phyloP scores from a whole-genome alignment of 2,113 vertebrate genomes.

The Cheilinus undulatus region DNA sequence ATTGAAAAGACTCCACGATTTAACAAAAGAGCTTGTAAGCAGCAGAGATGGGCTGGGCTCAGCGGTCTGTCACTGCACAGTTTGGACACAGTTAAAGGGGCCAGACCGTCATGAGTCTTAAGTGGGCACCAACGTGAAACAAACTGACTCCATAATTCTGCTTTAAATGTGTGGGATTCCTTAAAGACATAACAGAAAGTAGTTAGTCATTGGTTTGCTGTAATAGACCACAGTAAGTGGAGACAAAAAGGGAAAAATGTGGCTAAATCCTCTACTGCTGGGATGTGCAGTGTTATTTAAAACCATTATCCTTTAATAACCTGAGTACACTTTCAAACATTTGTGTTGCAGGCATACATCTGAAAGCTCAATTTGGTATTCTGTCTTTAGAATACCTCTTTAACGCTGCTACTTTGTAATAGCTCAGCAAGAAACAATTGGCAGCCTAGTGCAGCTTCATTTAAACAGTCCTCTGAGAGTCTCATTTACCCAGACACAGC shows the following conservation, averaged over 20 bases:
- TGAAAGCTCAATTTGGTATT: background rate
- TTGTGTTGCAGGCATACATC: background rate
- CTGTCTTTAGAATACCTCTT: background rate
- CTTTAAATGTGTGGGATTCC: background rate
- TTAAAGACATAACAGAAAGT: background rate
- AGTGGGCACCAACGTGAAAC: too few relatives aligned
- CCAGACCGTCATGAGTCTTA: too few relatives aligned
- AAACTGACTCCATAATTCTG: too few relatives aligned
- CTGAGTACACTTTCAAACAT: background rate
- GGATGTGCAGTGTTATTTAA: background rate
- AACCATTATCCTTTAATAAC: background rate
- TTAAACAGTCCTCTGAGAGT: slow-evolving; percentile 15
- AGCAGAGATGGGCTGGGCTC: too few relatives aligned
- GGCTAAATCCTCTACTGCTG: background rate
- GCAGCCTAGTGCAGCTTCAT: slow-evolving; percentile 11
- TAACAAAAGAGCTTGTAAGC: too few relatives aligned
- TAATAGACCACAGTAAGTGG: too few relatives aligned
- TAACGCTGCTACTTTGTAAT: slow-evolving; percentile 13
- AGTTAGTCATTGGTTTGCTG: background rate
- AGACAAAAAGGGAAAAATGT: background rate
- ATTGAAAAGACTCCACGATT: too few relatives aligned
- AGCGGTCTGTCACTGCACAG: too few relatives aligned
- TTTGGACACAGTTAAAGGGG: too few relatives aligned
- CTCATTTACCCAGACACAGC: background rate
- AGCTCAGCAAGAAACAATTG: slow-evolving; percentile 12